Evolutionary conservation across 1,140 invertebrate species (phyloP), one percentile per base, ranked within the genome.

Genomic region (Nymphalis io): DNA sequence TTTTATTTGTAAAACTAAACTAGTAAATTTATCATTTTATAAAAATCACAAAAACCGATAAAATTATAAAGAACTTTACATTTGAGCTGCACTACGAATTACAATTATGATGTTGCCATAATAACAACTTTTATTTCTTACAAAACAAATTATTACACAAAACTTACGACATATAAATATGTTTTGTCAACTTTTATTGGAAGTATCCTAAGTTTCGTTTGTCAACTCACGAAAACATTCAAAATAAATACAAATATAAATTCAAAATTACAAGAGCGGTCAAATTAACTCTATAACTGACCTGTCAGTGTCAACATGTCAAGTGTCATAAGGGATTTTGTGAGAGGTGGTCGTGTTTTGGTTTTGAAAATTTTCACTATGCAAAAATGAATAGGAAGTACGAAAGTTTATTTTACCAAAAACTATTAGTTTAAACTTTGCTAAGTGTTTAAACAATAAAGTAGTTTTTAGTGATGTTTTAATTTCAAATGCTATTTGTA

Each of bases 331-430:
- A 65, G 40, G 68, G 55, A 65, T 67, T 57, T 71, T 64, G 68
- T 60, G 62, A 67, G 68, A 65, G 57, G 70, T 73, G 83, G 79
- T 83, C 69, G 81, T 84, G 78, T 84, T 85, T 81, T 79, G 73
- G 74, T 82, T 82, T 80, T 67, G 23, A 39, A 57, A 42, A 60
- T 66, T 60, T 61, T 60, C 33, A 59, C 38, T 18, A 70, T 66
- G 62, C 44, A 68, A 80, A 83, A 82, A 87, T 87, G 83, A 81
- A 79, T 68, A 60, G 46, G 57, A 72, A 78, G 55, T 73, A 74
- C 76, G 72, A 74, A 72, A 74, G 76, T 78, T 74, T 79, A 74
- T 74, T 77, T 73, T 57, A 65, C 68, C 60, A 68, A 73, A 79
- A 75, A 70, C 74, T 75, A 62, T 71, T 70, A 60, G 76, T 75